phyloP scores from a whole-genome alignment of 1,140 invertebrate genomes.

The Heliconius himera region DNA sequence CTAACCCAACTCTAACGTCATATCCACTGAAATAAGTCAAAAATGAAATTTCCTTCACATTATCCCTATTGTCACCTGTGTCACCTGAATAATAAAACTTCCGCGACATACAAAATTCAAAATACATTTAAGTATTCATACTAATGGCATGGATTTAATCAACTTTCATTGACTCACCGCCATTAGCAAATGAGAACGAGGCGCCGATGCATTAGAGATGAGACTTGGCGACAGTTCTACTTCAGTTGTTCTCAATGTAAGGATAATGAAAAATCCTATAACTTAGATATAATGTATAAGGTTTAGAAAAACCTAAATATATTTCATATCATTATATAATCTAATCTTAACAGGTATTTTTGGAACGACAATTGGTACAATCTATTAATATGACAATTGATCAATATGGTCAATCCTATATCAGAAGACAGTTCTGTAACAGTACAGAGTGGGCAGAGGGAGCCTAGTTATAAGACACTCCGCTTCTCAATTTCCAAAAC shows the following conservation, averaged over 20 bases:
- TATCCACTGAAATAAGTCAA: neutral
- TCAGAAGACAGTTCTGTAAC: no score
- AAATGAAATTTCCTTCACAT: neutral
- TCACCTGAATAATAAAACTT: neutral
- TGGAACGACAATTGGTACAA: no score
- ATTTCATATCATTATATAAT: no score
- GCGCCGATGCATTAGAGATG: constrained; percentile 11
- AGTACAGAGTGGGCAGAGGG: no score
- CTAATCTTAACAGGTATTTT: no score
- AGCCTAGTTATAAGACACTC: no score
- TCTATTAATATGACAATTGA: no score
- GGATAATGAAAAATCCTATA: constrained; percentile 6
- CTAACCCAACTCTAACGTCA: neutral
- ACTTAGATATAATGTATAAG: neutral
- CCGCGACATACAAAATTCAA: neutral
- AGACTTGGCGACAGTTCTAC: constrained; percentile 6
- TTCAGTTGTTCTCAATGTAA: constrained; percentile 5
- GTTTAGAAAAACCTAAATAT: neutral
- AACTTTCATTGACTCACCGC: constrained; percentile 18
- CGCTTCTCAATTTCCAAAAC: no score
- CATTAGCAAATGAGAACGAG: constrained; percentile 26
- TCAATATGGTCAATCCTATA: no score
- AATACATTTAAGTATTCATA: neutral
- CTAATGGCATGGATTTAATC: constrained; percentile 3
- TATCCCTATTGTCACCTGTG: neutral